A percentile compares a stretch with the other conserved stretches of the same genome.
Evolutionary conservation across 1,140 invertebrate species (phyloP).

Genomic region (Lutraria rhynchaena): DNA sequence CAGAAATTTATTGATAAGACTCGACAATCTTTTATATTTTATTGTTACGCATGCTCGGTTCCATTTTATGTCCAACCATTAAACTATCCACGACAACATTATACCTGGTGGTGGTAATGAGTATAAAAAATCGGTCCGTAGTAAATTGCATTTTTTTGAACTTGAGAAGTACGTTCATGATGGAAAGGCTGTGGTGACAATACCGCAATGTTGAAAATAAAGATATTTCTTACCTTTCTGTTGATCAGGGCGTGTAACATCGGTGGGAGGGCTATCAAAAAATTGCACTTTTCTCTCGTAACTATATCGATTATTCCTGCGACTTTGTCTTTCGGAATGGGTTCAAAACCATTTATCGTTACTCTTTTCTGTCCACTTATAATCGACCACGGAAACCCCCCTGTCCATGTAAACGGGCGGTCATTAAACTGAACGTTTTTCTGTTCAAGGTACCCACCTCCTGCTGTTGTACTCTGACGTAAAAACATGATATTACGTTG

Average conservation of each 20-base stretch:
- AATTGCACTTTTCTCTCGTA: conserved; percentile 46
- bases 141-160: no score
- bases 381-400: conserved; percentile 44
- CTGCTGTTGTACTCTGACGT: not conserved
- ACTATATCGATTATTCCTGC: conserved; percentile 41
- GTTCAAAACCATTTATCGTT: conserved; percentile 16
- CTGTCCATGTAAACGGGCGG: conserved; percentile 58
- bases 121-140: no score
- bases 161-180: no score
- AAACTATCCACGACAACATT: no score
- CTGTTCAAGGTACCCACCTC: not conserved
- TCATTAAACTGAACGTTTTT: conserved; percentile 36
- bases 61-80: no score
- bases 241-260: conserved; percentile 40
- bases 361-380: conserved; percentile 32
- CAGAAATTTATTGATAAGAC: no score
- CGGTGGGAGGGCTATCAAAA: conserved; percentile 24
- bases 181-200: no score
- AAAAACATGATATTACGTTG: not conserved
- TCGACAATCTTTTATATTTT: no score
- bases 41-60: no score
- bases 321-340: conserved; percentile 6
- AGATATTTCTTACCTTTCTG: conserved; percentile 17
- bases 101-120: no score
- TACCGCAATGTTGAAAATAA: no score